Percentiles rank a stretch among this genome's conserved stretches.
These are phyloP conservation scores for Naja naja DNA, from an alignment of 2,113 vertebrate genomes.

Conservation along the genomic window DNA sequence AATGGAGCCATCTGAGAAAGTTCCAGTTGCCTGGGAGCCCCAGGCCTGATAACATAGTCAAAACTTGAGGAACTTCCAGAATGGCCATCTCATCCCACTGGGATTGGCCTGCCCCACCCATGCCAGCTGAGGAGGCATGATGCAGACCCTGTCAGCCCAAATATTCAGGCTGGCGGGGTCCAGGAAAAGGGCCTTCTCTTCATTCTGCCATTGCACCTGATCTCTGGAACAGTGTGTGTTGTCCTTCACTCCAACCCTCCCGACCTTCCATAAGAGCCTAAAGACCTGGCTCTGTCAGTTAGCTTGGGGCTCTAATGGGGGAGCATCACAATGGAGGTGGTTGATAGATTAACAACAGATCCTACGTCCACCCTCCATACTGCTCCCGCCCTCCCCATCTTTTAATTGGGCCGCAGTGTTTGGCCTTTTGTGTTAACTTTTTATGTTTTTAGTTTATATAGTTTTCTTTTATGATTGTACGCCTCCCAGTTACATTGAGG, in stretches of 20 bases:
- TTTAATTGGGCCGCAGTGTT: background rate
- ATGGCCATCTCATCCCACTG: background rate
- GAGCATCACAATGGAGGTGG: background rate
- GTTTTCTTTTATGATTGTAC: background rate
- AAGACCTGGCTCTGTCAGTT: background rate
- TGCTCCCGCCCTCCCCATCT: background rate
- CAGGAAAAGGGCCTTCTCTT: background rate
- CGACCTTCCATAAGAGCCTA: background rate
- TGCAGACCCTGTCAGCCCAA: background rate
- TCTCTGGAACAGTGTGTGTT: background rate
- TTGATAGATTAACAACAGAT: background rate
- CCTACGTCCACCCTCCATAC: background rate
- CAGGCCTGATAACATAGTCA: background rate
- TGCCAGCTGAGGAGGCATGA: background rate
- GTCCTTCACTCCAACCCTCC: background rate
- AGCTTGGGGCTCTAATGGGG: background rate
- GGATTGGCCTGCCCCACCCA: background rate
- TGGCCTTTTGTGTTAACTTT: background rate
- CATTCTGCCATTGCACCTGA: background rate
- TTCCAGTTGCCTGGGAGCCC: background rate
- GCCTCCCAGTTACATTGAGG: background rate
- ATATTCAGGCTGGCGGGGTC: background rate
- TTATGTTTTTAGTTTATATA: background rate
- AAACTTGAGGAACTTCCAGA: background rate
- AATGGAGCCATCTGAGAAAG: background rate